Evolutionary conservation across 2,888 invertebrate genomes (phyloP).

Genomic region (Caenorhabditis uteleia): DNA sequence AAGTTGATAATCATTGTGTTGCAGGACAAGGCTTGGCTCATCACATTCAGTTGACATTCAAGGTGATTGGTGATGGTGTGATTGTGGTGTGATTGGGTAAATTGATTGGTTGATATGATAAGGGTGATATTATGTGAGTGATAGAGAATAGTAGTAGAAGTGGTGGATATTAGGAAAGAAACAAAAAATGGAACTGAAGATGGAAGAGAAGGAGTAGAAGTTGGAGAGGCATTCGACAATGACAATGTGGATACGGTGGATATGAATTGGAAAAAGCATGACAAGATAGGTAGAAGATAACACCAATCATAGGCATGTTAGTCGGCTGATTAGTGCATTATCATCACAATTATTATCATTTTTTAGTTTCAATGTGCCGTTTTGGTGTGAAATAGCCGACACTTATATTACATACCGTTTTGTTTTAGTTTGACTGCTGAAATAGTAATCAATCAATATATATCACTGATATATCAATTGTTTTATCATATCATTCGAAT

Average conservation of each 20-base stretch:
- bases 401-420: conserved; percentile 53
- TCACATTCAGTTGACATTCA: too few species aligned
- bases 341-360: too few species aligned
- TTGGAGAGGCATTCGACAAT: too few species aligned
- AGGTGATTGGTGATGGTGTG: too few species aligned
- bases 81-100: too few species aligned
- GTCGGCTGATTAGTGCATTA: too few species aligned
- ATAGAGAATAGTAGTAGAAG: conserved; percentile 11
- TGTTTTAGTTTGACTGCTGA: conserved; percentile 52
- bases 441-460: conserved; percentile 18
- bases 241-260: background rate
- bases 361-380: too few species aligned
- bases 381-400: too few species aligned
- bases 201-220: conserved; percentile 6
- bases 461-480: background rate
- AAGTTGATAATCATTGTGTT: too few species aligned
- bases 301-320: too few species aligned
- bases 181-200: conserved; percentile 3
- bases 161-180: conserved; percentile 7
- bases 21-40: too few species aligned
- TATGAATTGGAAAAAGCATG: background rate
- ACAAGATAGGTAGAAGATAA: background rate
- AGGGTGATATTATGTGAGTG: conserved; percentile 19
- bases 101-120: too few species aligned
- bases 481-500: background rate